These are phyloP conservation scores for Lepidocyrtoides sp. DNA, from an alignment of 2,888 invertebrate species.

Conservation along the genomic window DNA sequence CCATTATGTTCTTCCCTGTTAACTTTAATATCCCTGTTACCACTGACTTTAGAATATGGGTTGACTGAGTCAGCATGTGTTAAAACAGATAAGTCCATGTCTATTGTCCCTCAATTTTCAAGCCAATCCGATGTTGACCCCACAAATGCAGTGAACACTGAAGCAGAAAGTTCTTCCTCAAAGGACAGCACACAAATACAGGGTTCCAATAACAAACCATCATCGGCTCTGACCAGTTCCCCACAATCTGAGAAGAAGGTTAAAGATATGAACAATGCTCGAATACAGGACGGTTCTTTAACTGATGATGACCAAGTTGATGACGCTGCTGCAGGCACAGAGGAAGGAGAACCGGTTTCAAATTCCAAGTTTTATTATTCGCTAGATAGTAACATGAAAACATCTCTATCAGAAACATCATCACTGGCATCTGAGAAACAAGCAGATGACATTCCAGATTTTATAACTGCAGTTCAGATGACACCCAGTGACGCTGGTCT, in stretches of 20 bases:
- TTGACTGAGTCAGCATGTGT: conserved; percentile 94
- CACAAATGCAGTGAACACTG: conserved; percentile 15
- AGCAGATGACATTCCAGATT: conserved; percentile 83
- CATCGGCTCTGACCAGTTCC: conserved; percentile 5
- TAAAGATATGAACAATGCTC: conserved; percentile 77
- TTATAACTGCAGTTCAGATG: conserved; percentile 88
- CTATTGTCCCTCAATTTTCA: conserved; percentile 91
- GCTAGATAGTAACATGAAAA: conserved; percentile 62
- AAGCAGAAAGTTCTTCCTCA: neutral
- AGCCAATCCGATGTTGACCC: conserved; percentile 54
- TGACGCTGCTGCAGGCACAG: neutral
- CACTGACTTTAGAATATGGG: conserved; percentile 95
- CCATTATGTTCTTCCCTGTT: conserved; percentile 95
- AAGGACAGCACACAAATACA: neutral
- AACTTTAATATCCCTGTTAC: conserved; percentile 95
- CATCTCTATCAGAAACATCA: conserved; percentile 58
- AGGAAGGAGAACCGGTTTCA: conserved; percentile 28
- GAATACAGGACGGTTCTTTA: conserved; percentile 73
- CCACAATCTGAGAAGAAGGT: conserved; percentile 67
- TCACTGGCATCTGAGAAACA: conserved; percentile 73
- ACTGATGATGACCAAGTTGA: conserved; percentile 31
- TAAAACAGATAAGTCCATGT: conserved; percentile 91
- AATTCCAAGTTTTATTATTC: conserved; percentile 67
- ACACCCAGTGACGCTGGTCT: conserved; percentile 93
- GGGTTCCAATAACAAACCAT: neutral